These are phyloP conservation scores for Ciconia stormi DNA, from an alignment of 2,113 vertebrate species.

Conservation along the genomic window DNA sequence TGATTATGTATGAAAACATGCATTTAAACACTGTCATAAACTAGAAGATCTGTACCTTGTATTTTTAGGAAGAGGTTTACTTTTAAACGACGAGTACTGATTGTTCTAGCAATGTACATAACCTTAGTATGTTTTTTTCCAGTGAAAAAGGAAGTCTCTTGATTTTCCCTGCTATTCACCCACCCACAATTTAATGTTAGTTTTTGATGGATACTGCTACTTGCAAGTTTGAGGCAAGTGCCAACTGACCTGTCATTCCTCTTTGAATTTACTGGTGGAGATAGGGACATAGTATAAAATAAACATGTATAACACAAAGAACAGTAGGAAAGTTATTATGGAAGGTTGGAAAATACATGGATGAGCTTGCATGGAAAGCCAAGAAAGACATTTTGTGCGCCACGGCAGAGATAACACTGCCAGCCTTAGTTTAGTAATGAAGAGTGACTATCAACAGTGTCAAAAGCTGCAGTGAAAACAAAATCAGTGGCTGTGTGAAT, in stretches of 20 bases:
- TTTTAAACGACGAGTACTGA: background rate
- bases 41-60: background rate
- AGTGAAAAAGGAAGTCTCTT: background rate
- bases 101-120: background rate
- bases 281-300: background rate
- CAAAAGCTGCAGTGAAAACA: background rate
- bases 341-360: background rate
- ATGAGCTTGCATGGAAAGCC: background rate
- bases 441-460: background rate
- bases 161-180: background rate
- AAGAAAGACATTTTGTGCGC: background rate
- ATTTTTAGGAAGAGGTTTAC: background rate
- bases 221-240: background rate
- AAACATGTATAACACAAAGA: background rate
- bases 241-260: background rate
- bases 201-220: background rate
- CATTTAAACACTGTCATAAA: background rate
- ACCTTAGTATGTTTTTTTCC: background rate
- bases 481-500: background rate
- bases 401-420: background rate
- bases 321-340: background rate
- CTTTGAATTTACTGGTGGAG: background rate
- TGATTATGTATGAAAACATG: background rate
- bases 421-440: background rate
- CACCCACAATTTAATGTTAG: background rate